These are phyloP conservation scores for Bradynema listronoti DNA, from an alignment of 1,140 invertebrate genomes.

Conservation along the genomic window DNA sequence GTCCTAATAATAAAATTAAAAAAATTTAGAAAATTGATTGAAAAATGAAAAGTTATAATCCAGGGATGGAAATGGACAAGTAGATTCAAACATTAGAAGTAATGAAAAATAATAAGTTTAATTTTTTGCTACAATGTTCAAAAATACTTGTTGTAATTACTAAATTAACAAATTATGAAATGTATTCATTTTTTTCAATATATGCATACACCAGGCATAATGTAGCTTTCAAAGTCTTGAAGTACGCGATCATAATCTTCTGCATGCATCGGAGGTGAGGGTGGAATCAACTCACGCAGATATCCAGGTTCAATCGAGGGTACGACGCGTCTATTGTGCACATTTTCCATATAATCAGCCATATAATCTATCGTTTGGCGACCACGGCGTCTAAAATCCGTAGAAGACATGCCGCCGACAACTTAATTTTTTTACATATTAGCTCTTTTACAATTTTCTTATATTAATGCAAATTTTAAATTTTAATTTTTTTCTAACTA, in stretches of 20 bases:
- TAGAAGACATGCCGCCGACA: constrained; percentile 75
- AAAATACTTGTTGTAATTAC: not conserved
- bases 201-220: constrained; percentile 81
- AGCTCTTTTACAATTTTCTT: no score
- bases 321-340: constrained; percentile 73
- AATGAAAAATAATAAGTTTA: no score
- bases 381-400: constrained; percentile 78
- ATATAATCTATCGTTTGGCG: constrained; percentile 98
- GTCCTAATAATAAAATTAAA: no score
- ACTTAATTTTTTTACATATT: no score
- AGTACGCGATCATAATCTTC: constrained; percentile 87
- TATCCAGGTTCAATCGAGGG: constrained; percentile 81
- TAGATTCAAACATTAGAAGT: no score
- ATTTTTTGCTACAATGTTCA: no score
- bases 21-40: not conserved
- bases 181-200: constrained; percentile 8
- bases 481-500: no score
- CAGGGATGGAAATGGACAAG: no score
- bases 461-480: no score
- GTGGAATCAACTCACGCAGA: constrained; percentile 71
- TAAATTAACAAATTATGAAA: constrained; percentile 7
- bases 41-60: not conserved
- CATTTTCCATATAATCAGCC: constrained; percentile 82
- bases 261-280: constrained; percentile 73
- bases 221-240: constrained; percentile 84